A percentile compares a stretch with the other conserved stretches of the same genome.
Conservation (phyloP, 1,140 invertebrate species). For the Sinella curviseta region DNA sequence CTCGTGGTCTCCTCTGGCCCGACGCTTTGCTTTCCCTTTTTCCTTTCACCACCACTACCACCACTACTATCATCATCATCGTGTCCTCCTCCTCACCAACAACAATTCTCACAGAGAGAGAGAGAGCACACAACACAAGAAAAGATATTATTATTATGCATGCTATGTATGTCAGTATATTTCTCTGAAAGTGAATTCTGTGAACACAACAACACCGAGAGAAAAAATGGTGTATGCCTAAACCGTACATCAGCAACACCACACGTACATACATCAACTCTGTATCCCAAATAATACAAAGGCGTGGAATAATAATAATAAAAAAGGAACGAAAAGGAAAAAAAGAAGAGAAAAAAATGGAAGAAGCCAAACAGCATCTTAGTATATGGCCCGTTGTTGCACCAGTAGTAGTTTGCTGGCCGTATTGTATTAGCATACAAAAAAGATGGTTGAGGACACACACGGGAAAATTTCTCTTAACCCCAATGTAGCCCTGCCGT, state of each 20-base stretch:
- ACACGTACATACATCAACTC: not conserved
- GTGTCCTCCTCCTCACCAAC: not conserved
- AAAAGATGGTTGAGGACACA: slow-evolving; percentile 10
- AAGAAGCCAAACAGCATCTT: not conserved
- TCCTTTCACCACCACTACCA: slow-evolving; percentile 15
- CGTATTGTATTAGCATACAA: slow-evolving; percentile 19
- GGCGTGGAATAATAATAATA: not conserved
- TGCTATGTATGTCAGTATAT: slow-evolving; percentile 12
- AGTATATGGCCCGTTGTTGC: too few relatives aligned
- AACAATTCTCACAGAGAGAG: not conserved
- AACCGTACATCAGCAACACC: not conserved
- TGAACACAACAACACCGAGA: too few relatives aligned
- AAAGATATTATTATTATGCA: slow-evolving; percentile 8
- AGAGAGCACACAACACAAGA: not conserved
- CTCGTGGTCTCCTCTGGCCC: slow-evolving; percentile 18
- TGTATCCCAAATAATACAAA: not conserved
- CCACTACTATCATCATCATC: not conserved
- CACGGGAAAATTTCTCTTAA: slow-evolving; percentile 7
- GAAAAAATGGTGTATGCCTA: not conserved
- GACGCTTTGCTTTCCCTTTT: slow-evolving; percentile 19
- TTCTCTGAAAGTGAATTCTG: slow-evolving; percentile 10
- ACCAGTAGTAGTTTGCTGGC: too few relatives aligned
- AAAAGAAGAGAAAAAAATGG: too few relatives aligned
- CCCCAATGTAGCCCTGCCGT: not conserved
- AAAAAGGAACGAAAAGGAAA: not conserved